phyloP scores from a whole-genome alignment of 2,888 invertebrate genomes.

The Athetis lepigone region DNA sequence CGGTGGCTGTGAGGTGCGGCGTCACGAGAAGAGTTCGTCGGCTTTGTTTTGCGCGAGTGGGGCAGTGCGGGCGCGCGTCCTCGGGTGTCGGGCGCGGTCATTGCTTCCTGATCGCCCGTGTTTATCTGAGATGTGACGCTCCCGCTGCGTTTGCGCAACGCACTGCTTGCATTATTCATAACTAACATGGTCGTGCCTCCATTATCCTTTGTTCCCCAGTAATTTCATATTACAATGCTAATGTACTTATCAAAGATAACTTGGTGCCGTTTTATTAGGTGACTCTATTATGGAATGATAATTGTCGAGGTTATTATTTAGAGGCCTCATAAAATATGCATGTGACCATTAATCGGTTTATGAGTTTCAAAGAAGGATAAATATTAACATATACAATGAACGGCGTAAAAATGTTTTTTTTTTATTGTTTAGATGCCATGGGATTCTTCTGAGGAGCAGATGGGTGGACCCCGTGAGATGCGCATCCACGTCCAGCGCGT shows the following conservation, averaged over 20 bases:
- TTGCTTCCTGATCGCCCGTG: conserved; percentile 82
- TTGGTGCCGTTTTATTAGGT: conserved; percentile 62
- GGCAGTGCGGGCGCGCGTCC: conserved; percentile 63
- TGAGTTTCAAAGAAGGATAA: conserved; percentile 21
- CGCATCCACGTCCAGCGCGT: conserved; percentile 89
- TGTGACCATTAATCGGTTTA: conserved; percentile 30
- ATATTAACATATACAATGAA: conserved; percentile 32
- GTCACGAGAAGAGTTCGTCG: conserved; percentile 65
- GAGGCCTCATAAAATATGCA: conserved; percentile 49
- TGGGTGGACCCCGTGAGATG: conserved; percentile 84
- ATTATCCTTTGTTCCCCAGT: conserved; percentile 80
- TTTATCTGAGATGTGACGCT: conserved; percentile 68
- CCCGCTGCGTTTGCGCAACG: conserved; percentile 78
- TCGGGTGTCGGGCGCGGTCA: conserved; percentile 80
- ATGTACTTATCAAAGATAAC: conserved; percentile 66
- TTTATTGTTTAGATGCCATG: conserved; percentile 82
- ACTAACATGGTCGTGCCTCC: conserved; percentile 67
- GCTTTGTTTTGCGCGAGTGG: conserved; percentile 62
- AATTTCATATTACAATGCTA: conserved; percentile 71
- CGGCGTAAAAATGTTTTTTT: conserved; percentile 20
- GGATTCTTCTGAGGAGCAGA: conserved; percentile 88
- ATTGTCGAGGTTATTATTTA: conserved; percentile 46
- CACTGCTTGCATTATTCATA: conserved; percentile 81
- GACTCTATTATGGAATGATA: conserved; percentile 29
- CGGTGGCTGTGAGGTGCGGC: conserved; percentile 25